These are phyloP conservation scores for Cerastis rubricosa DNA, from an alignment of 2,888 invertebrate genomes.

Conservation along the genomic window DNA sequence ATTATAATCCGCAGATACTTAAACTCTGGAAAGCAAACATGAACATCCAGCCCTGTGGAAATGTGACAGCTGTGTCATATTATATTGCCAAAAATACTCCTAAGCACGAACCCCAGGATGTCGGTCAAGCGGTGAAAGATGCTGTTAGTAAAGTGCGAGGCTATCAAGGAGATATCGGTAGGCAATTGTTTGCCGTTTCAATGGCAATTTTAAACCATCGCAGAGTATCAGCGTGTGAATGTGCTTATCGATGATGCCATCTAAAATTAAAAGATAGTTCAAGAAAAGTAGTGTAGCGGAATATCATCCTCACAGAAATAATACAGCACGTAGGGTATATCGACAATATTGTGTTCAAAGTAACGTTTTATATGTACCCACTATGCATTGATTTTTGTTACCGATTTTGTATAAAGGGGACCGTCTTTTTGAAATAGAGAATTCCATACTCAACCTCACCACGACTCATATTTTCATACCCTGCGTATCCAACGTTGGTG, in stretches of 20 bases:
- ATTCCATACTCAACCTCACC: too few relatives aligned
- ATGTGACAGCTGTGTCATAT: background rate
- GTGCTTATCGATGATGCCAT: background rate
- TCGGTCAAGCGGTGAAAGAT: background rate
- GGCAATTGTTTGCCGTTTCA: background rate
- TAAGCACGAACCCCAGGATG: background rate
- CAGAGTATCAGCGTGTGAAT: background rate
- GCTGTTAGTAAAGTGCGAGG: background rate
- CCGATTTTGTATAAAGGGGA: too few relatives aligned
- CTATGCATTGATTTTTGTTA: too few relatives aligned
- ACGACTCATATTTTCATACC: too few relatives aligned
- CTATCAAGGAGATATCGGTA: background rate
- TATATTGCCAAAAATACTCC: background rate
- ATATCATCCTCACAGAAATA: too few relatives aligned
- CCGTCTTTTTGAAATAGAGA: too few relatives aligned
- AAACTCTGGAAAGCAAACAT: background rate
- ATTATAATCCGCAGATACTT: background rate
- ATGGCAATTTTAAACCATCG: background rate
- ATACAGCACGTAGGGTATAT: too few relatives aligned
- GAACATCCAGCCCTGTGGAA: background rate
- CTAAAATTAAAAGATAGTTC: background rate
- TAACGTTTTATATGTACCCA: too few relatives aligned
- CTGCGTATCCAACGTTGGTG: too few relatives aligned
- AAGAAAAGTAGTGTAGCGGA: background rate
- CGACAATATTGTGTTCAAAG: slow-evolving; percentile 17